phyloP scores from a whole-genome alignment of 2,797 vertebrate genomes.

The Enteromius anoplus region DNA sequence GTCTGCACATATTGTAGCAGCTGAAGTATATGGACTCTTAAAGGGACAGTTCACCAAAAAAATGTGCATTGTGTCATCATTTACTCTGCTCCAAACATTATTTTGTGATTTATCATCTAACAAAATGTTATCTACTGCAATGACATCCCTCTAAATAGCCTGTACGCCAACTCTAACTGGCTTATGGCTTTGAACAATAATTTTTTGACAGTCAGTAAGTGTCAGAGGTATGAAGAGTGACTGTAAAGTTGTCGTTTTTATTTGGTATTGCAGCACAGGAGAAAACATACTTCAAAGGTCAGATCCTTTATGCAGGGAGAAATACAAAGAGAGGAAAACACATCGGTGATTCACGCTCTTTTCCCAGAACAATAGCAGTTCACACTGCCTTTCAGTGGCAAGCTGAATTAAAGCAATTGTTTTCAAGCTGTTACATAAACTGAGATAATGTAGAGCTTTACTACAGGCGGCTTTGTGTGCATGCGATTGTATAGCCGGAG shows the following conservation, averaged over 20 bases:
- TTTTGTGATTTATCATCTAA: not conserved
- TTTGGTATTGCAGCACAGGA: not conserved
- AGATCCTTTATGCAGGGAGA: not conserved
- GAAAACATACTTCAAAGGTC: slow-evolving; percentile 2
- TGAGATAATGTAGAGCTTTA: slow-evolving; percentile 17
- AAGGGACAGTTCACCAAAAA: not conserved
- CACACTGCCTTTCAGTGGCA: slow-evolving; percentile 10
- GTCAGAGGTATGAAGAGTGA: not conserved
- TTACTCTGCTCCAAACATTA: not conserved
- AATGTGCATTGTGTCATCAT: not conserved
- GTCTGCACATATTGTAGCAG: not conserved
- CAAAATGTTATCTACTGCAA: not conserved
- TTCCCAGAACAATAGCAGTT: slow-evolving; percentile 24
- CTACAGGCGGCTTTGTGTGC: not conserved
- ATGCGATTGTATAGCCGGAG: not conserved
- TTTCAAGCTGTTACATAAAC: slow-evolving; percentile 30
- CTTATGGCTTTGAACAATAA: not conserved
- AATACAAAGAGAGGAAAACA: slow-evolving; percentile 10
- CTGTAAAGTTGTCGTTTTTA: not conserved
- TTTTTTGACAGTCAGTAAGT: not conserved
- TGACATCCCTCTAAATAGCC: not conserved
- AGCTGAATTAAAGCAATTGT: slow-evolving; percentile 26
- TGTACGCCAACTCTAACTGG: not conserved
- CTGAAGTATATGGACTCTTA: not conserved
- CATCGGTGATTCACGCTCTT: not conserved